These are phyloP conservation scores for Latrodectus hesperus DNA, from an alignment of 2,888 invertebrate species.

Conservation along the genomic window DNA sequence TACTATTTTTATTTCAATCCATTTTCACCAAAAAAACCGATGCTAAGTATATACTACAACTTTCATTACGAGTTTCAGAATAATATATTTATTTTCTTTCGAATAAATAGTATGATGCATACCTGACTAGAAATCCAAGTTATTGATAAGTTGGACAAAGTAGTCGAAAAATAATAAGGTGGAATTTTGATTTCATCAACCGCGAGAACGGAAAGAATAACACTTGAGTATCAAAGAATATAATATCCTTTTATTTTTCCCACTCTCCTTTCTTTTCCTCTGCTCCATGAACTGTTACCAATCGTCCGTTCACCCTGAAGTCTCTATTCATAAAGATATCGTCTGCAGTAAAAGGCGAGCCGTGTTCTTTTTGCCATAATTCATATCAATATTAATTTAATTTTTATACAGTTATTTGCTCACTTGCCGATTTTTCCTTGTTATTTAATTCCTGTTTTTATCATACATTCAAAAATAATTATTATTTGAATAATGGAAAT, in stretches of 20 bases:
- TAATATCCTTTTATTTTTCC: constrained; percentile 3
- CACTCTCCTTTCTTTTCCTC: neutral
- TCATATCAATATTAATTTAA: too few relatives aligned
- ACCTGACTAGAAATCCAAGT: neutral
- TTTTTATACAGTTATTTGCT: too few relatives aligned
- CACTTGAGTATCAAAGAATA: constrained; percentile 1
- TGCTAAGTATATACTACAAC: neutral
- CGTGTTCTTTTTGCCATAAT: too few relatives aligned
- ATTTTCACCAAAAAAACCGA: too few relatives aligned
- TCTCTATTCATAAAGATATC: neutral
- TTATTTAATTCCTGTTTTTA: too few relatives aligned
- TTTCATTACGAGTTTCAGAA: neutral
- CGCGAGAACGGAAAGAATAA: neutral
- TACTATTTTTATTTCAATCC: too few relatives aligned
- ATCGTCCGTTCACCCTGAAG: constrained; percentile 58
- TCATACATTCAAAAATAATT: too few relatives aligned
- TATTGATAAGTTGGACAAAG: neutral
- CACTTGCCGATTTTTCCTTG: too few relatives aligned
- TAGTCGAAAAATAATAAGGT: neutral
- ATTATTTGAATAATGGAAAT: too few relatives aligned
- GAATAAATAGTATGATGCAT: neutral
- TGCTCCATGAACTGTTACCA: constrained; percentile 60
- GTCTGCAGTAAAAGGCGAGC: neutral
- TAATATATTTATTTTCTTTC: neutral
- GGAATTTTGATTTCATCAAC: neutral